Evolutionary conservation across 1,140 invertebrate genomes (phyloP).

Genomic region (Danaus melanippus): DNA sequence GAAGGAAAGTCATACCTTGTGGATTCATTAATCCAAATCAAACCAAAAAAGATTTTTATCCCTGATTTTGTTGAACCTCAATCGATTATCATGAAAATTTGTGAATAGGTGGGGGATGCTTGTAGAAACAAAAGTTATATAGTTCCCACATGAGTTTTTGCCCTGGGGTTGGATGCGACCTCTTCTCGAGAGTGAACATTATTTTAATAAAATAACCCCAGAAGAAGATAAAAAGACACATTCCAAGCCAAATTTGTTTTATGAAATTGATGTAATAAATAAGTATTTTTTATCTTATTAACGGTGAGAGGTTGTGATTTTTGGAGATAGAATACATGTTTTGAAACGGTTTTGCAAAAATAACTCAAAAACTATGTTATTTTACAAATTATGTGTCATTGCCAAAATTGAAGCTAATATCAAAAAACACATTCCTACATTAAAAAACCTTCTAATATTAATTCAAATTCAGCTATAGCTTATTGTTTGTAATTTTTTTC

Average conservation of each 20-base stretch:
- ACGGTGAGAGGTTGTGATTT: background rate
- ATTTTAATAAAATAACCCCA: background rate
- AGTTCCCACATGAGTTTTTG: too few relatives aligned
- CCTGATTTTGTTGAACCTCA: too few relatives aligned
- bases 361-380: slow-evolving; percentile 1
- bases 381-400: background rate
- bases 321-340: background rate
- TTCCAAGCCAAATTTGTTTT: slow-evolving; percentile 3
- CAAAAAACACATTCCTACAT: background rate
- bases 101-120: too few relatives aligned
- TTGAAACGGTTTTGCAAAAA: slow-evolving; percentile 1
- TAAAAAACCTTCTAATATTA: background rate
- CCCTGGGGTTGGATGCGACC: too few relatives aligned
- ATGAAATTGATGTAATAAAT: background rate
- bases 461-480: slow-evolving; percentile 1
- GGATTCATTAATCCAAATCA: too few relatives aligned
- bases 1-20: too few relatives aligned
- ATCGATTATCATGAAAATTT: too few relatives aligned
- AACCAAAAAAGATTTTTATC: too few relatives aligned
- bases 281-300: background rate
- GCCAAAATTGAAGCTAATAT: slow-evolving; percentile 1
- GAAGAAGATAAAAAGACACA: background rate
- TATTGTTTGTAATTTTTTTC: slow-evolving; percentile 2
- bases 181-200: too few relatives aligned
- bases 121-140: too few relatives aligned